phyloP scores from a whole-genome alignment of 2,888 invertebrate species.

The Amphiduros pacificus region DNA sequence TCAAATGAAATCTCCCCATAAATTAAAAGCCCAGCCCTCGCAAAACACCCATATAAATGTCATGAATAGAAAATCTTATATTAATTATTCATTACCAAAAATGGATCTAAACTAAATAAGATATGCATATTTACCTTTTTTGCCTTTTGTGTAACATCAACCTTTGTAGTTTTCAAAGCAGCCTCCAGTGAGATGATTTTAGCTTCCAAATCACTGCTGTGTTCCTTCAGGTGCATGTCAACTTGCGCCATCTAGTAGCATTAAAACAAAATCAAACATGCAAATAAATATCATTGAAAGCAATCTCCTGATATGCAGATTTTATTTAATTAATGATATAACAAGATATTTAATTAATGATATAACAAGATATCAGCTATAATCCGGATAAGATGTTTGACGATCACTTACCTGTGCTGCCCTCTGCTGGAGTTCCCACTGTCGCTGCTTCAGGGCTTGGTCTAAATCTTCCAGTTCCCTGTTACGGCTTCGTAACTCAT shows the following conservation, averaged over 20 bases:
- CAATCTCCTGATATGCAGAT: too few relatives aligned
- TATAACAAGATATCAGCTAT: too few relatives aligned
- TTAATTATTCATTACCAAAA: not conserved
- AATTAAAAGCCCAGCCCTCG: too few relatives aligned
- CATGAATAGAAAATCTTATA: not conserved
- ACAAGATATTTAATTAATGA: too few relatives aligned
- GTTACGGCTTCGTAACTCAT: conserved; percentile 37
- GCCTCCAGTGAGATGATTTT: not conserved
- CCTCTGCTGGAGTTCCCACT: conserved; percentile 43
- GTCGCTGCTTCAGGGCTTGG: conserved; percentile 39
- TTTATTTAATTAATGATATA: too few relatives aligned
- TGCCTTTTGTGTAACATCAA: not conserved
- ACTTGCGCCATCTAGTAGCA: too few relatives aligned
- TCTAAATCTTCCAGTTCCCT: conserved; percentile 35
- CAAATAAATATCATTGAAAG: too few relatives aligned
- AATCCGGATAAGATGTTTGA: too few relatives aligned
- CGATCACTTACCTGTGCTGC: conserved; percentile 46
- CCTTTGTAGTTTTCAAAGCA: not conserved
- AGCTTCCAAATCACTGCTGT: not conserved
- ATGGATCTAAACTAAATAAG: not conserved
- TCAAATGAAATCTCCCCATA: too few relatives aligned
- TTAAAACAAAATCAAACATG: too few relatives aligned
- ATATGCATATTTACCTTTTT: not conserved
- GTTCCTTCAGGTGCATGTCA: not conserved
- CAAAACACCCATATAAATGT: not conserved